A percentile compares a stretch with the other conserved stretches of the same genome.
Evolutionary conservation across 2,113 vertebrate species (phyloP).

Genomic region (Odobenus rosmarus): DNA sequence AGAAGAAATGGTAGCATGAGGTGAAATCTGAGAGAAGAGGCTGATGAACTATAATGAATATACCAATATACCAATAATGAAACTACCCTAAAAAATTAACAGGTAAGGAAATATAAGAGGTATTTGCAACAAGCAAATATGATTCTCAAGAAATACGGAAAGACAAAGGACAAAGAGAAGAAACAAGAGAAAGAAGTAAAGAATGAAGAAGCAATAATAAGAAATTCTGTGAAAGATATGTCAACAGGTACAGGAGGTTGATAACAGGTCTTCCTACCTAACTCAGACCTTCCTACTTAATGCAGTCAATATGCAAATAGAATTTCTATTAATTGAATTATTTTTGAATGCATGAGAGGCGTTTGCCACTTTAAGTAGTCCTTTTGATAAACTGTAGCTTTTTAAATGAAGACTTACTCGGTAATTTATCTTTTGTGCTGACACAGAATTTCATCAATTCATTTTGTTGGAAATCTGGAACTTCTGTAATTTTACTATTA

Average conservation of each 20-base stretch:
- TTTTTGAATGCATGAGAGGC: background rate
- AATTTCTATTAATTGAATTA: background rate
- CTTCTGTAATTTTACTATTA: background rate
- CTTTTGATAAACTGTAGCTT: background rate
- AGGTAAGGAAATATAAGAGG: background rate
- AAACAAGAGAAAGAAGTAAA: background rate
- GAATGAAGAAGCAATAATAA: background rate
- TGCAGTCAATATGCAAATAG: background rate
- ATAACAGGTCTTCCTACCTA: background rate
- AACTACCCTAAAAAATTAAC: background rate
- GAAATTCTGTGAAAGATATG: background rate
- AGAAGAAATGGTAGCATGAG: background rate
- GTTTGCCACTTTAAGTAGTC: background rate
- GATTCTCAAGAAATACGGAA: background rate
- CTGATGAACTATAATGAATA: background rate
- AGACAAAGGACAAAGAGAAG: background rate
- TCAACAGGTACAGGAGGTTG: background rate
- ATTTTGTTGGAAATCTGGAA: constrained; percentile 22
- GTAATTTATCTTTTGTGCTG: background rate
- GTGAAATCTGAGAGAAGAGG: background rate
- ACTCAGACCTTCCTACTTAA: background rate
- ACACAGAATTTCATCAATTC: background rate
- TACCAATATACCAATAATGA: background rate
- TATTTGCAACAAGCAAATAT: background rate
- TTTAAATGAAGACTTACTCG: constrained; percentile 13